These are phyloP conservation scores for Cettia cetti DNA, from an alignment of 2,113 vertebrate species.

Conservation along the genomic window DNA sequence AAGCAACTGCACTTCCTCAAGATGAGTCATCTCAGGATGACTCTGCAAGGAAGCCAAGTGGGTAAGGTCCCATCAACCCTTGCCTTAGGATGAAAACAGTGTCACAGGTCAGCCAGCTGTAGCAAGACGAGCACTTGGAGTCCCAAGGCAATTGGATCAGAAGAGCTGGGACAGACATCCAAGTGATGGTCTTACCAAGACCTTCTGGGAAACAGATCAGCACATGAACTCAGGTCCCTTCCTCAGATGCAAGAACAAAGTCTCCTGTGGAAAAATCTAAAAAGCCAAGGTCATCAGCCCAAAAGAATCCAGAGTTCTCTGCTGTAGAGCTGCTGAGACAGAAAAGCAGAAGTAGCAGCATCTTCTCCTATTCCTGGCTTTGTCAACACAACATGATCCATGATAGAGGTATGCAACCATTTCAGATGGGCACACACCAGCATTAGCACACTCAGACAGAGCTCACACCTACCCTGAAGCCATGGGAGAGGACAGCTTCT, in stretches of 20 bases:
- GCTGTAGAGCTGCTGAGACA: neutral
- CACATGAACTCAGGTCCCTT: neutral
- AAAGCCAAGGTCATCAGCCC: neutral
- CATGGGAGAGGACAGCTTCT: neutral
- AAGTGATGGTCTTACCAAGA: neutral
- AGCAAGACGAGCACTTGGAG: neutral
- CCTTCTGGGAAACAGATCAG: neutral
- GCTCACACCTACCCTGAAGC: neutral
- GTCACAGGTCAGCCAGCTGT: neutral
- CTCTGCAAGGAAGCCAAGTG: neutral
- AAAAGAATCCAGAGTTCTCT: neutral
- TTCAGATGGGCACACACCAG: neutral
- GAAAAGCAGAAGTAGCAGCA: neutral
- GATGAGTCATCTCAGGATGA: neutral
- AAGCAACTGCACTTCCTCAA: neutral
- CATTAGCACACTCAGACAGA: neutral
- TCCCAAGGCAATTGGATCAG: neutral
- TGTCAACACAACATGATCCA: rapidly evolving
- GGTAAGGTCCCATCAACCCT: neutral
- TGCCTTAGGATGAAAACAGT: neutral
- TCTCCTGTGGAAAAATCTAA: neutral
- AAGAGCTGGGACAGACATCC: neutral
- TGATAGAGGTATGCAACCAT: rapidly evolving
- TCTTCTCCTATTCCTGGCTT: neutral
- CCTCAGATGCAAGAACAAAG: neutral